Percentiles rank a stretch among this genome's conserved stretches.
Evolutionary conservation across 64 coral and sea anemone species (phyloP).

Genomic region (Cladopsammia gracilis): DNA sequence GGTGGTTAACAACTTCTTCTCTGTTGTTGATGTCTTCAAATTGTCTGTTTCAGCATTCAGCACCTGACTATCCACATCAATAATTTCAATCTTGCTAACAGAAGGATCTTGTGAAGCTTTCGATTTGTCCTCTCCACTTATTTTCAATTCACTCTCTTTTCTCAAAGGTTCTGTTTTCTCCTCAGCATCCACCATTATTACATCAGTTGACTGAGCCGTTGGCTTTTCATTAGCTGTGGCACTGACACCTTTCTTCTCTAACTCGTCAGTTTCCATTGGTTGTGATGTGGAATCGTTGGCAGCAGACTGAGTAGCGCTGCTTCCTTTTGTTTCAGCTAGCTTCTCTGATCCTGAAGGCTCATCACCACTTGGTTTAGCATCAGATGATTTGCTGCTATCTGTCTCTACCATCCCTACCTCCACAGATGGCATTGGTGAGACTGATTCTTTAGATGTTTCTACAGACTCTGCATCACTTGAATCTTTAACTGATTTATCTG

Average conservation of each 20-base stretch:
- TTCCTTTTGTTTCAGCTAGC: background rate
- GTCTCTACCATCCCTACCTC: background rate
- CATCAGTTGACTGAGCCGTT: background rate
- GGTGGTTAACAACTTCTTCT: background rate
- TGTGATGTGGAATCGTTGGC: background rate
- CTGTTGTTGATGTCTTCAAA: background rate
- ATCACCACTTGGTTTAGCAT: background rate
- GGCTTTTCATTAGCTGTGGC: background rate
- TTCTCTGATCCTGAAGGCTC: background rate
- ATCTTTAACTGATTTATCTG: background rate
- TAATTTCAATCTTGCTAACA: background rate
- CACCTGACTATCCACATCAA: background rate
- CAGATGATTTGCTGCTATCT: background rate
- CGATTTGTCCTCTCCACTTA: background rate
- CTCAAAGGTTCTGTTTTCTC: background rate
- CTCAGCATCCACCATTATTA: slow-evolving; percentile 3
- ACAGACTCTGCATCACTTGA: background rate
- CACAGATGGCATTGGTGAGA: background rate
- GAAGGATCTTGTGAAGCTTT: background rate
- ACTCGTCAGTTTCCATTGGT: background rate
- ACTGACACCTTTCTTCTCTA: background rate
- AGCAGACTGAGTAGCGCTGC: background rate
- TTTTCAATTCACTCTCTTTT: background rate
- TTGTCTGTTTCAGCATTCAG: background rate
- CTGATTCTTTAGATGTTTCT: background rate